A percentile compares a stretch with the other conserved stretches of the same genome.
phyloP scores from a whole-genome alignment of 2,888 invertebrate species.

The Xylota sylvarum region DNA sequence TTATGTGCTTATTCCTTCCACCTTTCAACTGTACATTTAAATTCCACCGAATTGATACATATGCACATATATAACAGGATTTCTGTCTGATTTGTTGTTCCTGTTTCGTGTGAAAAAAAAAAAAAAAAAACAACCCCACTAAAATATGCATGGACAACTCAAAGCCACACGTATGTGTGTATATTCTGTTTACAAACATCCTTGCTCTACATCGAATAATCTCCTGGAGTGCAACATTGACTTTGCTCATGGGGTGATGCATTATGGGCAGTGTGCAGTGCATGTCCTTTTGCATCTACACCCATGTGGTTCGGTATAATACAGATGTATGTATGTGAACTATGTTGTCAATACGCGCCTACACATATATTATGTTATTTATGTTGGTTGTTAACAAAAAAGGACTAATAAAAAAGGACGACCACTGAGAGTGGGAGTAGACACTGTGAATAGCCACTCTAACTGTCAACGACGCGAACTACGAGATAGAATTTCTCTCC shows the following conservation, averaged over 20 bases:
- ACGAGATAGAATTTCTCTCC: slow-evolving; percentile 33
- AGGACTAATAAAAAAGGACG: background rate
- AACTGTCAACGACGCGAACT: slow-evolving; percentile 35
- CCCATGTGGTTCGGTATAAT: background rate
- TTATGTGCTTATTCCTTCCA: slow-evolving; percentile 33
- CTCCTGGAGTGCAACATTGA: slow-evolving; percentile 48
- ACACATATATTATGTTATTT: slow-evolving; percentile 40
- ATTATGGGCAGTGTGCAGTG: background rate
- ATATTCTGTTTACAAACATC: background rate
- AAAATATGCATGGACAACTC: slow-evolving; percentile 43
- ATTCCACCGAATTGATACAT: slow-evolving; percentile 8
- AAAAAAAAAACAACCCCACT: slow-evolving; percentile 5
- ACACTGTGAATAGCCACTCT: slow-evolving; percentile 57
- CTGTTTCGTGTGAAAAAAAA: background rate
- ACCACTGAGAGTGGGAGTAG: slow-evolving; percentile 11
- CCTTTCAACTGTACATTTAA: slow-evolving; percentile 53
- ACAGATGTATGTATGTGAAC: slow-evolving; percentile 1
- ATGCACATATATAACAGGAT: slow-evolving; percentile 17
- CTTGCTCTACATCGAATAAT: slow-evolving; percentile 47
- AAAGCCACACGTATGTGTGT: background rate
- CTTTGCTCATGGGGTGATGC: background rate
- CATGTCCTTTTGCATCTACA: slow-evolving; percentile 34
- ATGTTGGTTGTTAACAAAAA: background rate
- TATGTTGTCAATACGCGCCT: slow-evolving; percentile 38
- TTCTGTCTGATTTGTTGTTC: slow-evolving; percentile 7